These are phyloP conservation scores for Brachypteracias leptosomus DNA, from an alignment of 2,113 vertebrate species.

Conservation along the genomic window DNA sequence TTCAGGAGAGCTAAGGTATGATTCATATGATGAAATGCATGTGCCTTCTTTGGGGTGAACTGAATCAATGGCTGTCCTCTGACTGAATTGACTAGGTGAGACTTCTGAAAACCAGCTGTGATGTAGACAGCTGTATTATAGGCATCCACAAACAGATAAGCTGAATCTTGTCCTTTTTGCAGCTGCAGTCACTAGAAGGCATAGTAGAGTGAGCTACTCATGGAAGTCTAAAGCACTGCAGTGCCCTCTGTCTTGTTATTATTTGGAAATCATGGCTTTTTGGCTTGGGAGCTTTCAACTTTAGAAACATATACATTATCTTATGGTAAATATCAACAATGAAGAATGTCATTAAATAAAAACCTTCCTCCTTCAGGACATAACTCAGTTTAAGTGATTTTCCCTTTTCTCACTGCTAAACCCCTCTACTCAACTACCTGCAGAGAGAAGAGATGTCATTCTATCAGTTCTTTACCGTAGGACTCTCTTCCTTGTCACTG, in stretches of 20 bases:
- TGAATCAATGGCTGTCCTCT: not conserved
- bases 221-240: not conserved
- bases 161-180: not conserved
- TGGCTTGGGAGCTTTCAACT: not conserved
- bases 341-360: not conserved
- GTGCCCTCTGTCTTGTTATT: not conserved
- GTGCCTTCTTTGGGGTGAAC: not conserved
- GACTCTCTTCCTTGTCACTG: not conserved
- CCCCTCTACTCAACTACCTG: not conserved
- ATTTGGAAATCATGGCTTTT: not conserved
- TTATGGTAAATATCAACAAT: not conserved
- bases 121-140: not conserved
- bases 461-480: not conserved
- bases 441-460: not conserved
- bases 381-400: not conserved
- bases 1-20: not conserved
- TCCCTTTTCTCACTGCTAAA: not conserved
- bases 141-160: not conserved
- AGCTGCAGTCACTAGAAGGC: not conserved
- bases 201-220: fast-evolving
- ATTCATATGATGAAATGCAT: not conserved
- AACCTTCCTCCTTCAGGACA: not conserved
- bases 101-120: not conserved
- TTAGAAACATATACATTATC: not conserved
- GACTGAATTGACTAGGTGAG: not conserved